phyloP scores from a whole-genome alignment of 2,113 vertebrate genomes.

The Falcunculus frontatus region DNA sequence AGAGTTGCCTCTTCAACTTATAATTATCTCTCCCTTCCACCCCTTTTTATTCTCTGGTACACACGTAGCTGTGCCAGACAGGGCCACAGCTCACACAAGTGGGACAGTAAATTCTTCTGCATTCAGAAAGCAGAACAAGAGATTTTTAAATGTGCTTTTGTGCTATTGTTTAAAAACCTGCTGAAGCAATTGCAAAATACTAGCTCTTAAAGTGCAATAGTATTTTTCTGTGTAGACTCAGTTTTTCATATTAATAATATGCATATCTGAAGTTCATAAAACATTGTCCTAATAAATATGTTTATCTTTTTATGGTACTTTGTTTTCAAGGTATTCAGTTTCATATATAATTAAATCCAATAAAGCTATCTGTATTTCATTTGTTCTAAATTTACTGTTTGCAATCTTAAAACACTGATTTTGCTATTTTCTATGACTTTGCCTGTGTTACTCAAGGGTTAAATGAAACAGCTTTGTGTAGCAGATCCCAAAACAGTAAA shows the following conservation, averaged over 20 bases:
- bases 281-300: constrained; percentile 1
- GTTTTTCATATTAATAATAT: background rate
- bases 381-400: background rate
- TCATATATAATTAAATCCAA: constrained; percentile 30
- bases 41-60: background rate
- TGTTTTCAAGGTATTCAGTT: constrained; percentile 23
- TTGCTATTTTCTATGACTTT: constrained; percentile 3
- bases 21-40: background rate
- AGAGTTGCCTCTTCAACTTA: background rate
- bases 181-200: background rate
- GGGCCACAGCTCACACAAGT: background rate
- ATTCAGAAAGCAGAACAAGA: background rate
- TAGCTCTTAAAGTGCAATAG: background rate
- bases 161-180: background rate
- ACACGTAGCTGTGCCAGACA: background rate
- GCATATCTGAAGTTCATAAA: background rate
- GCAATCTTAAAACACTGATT: background rate
- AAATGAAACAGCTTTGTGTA: background rate
- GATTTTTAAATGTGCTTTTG: background rate
- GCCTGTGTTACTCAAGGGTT: background rate
- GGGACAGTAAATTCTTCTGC: background rate
- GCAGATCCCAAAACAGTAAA: background rate
- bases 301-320: constrained; percentile 10
- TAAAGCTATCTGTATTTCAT: constrained; percentile 4
- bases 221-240: background rate